Evolutionary conservation across 2,888 invertebrate genomes (phyloP).

Genomic region (Dynastes tityus): DNA sequence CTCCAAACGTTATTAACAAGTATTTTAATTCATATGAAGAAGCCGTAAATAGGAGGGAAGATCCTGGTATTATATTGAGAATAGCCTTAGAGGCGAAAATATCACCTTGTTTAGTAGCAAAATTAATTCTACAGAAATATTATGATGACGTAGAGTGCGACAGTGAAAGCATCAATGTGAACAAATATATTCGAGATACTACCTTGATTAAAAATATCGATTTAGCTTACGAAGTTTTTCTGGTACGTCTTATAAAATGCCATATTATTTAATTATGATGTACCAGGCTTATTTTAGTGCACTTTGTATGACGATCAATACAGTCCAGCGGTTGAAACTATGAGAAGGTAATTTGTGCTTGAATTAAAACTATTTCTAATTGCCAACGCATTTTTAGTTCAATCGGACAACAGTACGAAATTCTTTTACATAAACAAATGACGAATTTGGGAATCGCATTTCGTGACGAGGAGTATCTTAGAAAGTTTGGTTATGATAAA

Average conservation of each 20-base stretch:
- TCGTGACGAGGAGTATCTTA: slow-evolving; percentile 84
- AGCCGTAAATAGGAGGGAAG: slow-evolving; percentile 68
- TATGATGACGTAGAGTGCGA: slow-evolving; percentile 63
- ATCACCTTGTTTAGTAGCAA: slow-evolving; percentile 76
- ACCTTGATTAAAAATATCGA: slow-evolving; percentile 81
- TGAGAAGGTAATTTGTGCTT: slow-evolving; percentile 76
- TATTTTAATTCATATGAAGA: slow-evolving; percentile 71
- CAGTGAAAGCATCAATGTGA: slow-evolving; percentile 68
- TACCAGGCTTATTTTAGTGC: slow-evolving; percentile 74
- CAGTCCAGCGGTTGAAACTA: slow-evolving; percentile 85
- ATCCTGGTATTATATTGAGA: slow-evolving; percentile 76
- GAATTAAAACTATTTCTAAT: background rate
- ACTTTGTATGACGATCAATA: slow-evolving; percentile 88
- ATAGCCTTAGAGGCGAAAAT: slow-evolving; percentile 73
- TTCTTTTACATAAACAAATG: slow-evolving; percentile 79
- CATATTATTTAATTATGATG: slow-evolving; percentile 1
- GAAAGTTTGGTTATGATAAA: slow-evolving; percentile 91
- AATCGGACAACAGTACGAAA: slow-evolving; percentile 90
- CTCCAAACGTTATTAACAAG: slow-evolving; percentile 73
- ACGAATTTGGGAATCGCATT: slow-evolving; percentile 76
- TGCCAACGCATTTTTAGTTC: slow-evolving; percentile 71
- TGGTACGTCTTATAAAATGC: slow-evolving; percentile 72
- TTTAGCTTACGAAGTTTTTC: slow-evolving; percentile 82
- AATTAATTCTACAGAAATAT: slow-evolving; percentile 74
- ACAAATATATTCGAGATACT: slow-evolving; percentile 79